Evolutionary conservation across 2,888 invertebrate genomes (phyloP).

Genomic region (Drosophila percnosoma): DNA sequence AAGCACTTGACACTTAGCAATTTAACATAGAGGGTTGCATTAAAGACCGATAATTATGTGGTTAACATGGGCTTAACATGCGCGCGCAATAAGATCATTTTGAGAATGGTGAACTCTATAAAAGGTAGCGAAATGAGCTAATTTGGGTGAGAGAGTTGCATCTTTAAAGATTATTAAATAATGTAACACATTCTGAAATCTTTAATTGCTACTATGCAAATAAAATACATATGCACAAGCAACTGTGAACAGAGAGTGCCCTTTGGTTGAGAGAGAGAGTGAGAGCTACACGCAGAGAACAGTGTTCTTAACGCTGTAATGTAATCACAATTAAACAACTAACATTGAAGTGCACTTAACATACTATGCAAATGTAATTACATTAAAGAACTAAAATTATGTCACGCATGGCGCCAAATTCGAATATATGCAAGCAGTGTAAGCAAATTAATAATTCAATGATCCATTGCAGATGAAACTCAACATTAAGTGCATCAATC

Average conservation of each 20-base stretch:
- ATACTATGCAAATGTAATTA: not conserved
- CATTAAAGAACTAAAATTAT: not conserved
- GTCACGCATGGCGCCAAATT: not conserved
- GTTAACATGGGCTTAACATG: not conserved
- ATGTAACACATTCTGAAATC: not conserved
- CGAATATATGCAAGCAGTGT: not conserved
- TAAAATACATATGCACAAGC: not conserved
- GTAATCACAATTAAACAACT: not conserved
- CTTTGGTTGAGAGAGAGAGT: not conserved
- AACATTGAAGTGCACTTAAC: not conserved
- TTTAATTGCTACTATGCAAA: not conserved
- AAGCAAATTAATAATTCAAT: not conserved
- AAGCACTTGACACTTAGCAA: not conserved
- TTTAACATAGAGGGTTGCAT: not conserved
- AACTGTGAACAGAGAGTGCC: not conserved
- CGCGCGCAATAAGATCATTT: not conserved
- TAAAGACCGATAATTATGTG: not conserved
- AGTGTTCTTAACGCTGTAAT: not conserved
- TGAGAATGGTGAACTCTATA: not conserved
- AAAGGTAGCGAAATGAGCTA: not conserved
- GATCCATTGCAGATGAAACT: constrained; percentile 89
- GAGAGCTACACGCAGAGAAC: not conserved
- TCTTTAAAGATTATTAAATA: not conserved
- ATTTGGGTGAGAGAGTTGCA: not conserved
- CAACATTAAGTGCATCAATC: constrained; percentile 87